Base-by-base conservation (phyloP, 2,113 vertebrate species). In the Archilochus colubris region DNA sequence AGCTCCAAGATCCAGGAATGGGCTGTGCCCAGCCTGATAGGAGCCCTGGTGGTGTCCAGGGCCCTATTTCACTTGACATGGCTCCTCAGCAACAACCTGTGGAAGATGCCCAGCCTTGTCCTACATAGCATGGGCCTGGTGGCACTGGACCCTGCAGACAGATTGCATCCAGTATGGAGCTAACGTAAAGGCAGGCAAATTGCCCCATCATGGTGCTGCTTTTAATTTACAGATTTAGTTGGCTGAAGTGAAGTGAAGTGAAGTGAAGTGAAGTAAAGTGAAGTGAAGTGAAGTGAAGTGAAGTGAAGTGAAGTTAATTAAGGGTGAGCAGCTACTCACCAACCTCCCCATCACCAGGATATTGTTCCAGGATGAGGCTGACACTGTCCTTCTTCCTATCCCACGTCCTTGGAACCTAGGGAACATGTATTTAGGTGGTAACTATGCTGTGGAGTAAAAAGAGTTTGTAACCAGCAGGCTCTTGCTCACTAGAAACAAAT, bases 61-160 rank as follows among this genome's bases (percentile, higher is more conserved):
- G 46, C 27, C 0, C 0, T 62, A 30, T 55, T 48, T 55, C 46
- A 33, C n/a, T 40, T 0, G 0, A 14, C 1, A 1, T 48, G 0
- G 2, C 78, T 76, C 48, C 70, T 62, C 48, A 55, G 72, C 28
- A 55, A 46, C 1, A 0, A 76, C 16, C 40, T 24, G 48, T 62
- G 63, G 55, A 28, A 82, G 55, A 21, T 25, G 55, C 70, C 5
- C 10, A 76, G 69, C 53, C 18, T 31, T 7, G 5, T n/a, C 48
- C 28, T 46, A 6, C 0, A 40, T 11, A 31, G 18, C 3, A 2
- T 59, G 44, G 61, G 31, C 61, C 23, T 31, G 5, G 31, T 27
- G 33, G 51, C 43, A 36, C 59, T 16, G 16, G 57, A 36, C 14
- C 30, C 43, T 74, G 50, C 33, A 4, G 17, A 43, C 30, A 54